Conservation (phyloP, 2,113 vertebrate genomes). For the Myotis davidii region DNA sequence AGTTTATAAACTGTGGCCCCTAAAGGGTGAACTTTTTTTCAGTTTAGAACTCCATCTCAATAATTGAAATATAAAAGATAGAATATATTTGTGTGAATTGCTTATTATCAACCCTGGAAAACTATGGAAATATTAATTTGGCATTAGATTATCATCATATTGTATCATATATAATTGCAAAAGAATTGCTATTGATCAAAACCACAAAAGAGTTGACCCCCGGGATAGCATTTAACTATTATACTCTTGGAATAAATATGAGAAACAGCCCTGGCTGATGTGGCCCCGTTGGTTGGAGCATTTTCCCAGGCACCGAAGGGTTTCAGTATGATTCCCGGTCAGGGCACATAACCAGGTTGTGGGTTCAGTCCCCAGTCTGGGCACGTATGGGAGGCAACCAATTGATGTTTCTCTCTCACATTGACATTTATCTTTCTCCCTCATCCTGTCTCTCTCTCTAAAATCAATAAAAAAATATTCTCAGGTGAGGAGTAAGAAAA, state of each 20-base stretch:
- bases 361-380: background rate
- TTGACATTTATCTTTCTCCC: too few species aligned
- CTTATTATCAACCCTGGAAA: constrained; percentile 50
- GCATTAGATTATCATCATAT: background rate
- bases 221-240: constrained; percentile 52
- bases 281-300: background rate
- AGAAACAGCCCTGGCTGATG: background rate
- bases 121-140: constrained; percentile 55
- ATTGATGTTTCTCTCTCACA: background rate
- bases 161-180: constrained; percentile 47
- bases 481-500: background rate
- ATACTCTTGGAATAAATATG: constrained; percentile 59
- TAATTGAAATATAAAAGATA: constrained; percentile 14
- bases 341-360: background rate
- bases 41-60: constrained; percentile 16
- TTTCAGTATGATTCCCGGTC: background rate
- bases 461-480: background rate
- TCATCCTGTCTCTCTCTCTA: background rate
- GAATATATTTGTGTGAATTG: background rate
- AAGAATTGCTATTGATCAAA: constrained; percentile 60
- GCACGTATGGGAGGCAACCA: background rate
- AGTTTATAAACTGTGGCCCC: background rate
- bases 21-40: background rate
- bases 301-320: background rate
- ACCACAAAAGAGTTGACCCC: constrained; percentile 38